phyloP scores from a whole-genome alignment of 2,797 vertebrate species.

The Taenioides sp. region DNA sequence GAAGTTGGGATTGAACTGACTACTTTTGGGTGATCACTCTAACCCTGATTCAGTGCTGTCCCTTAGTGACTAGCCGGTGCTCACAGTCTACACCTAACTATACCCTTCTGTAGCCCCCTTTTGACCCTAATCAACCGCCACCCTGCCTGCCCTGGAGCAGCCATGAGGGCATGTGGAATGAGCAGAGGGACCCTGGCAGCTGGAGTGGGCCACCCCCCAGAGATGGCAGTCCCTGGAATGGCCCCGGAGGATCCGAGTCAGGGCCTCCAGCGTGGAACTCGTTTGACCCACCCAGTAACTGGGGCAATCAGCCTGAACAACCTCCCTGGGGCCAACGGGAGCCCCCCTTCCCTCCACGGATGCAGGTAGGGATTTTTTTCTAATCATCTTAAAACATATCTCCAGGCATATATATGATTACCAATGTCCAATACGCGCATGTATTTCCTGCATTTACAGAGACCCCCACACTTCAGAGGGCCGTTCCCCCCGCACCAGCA shows the following conservation, averaged over 20 bases:
- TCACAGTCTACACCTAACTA: not conserved
- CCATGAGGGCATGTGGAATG: slow-evolving; percentile 95
- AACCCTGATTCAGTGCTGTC: no score
- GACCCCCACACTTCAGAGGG: slow-evolving; percentile 94
- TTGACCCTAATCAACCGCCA: slow-evolving; percentile 85
- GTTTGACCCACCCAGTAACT: slow-evolving; percentile 89
- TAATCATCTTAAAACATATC: not conserved
- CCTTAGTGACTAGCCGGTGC: no score
- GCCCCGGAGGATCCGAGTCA: slow-evolving; percentile 77
- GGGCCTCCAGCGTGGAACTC: slow-evolving; percentile 90
- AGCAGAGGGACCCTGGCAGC: slow-evolving; percentile 89
- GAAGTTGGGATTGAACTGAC: no score
- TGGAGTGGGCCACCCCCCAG: slow-evolving; percentile 89
- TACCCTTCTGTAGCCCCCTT: slow-evolving; percentile 68
- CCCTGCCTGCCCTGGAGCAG: slow-evolving; percentile 97
- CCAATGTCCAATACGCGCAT: no score
- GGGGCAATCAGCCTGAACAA: slow-evolving; percentile 93
- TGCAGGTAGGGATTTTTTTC: slow-evolving; percentile 73
- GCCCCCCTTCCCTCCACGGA: slow-evolving; percentile 88
- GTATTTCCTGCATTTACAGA: slow-evolving; percentile 47
- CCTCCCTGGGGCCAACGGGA: slow-evolving; percentile 96
- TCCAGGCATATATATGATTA: not conserved
- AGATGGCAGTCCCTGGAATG: slow-evolving; percentile 89
- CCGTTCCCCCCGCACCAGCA: slow-evolving; percentile 97
- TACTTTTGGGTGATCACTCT: no score